Conservation (phyloP, 1,140 invertebrate genomes). For the Lepidurus apus region DNA sequence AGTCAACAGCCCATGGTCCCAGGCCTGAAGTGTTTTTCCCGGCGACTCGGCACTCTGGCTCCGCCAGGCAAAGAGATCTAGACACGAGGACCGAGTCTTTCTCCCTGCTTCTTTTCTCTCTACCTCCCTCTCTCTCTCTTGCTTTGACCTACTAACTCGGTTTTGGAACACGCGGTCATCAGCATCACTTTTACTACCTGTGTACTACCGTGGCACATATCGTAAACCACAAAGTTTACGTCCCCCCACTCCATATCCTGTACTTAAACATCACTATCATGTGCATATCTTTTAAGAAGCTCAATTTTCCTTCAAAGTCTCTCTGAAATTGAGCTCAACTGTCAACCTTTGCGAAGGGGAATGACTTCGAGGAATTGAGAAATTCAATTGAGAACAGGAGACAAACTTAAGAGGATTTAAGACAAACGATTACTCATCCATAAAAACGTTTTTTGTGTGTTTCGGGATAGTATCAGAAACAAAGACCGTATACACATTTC, state of each 20-base stretch:
- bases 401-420: too few species aligned
- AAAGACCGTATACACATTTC: background rate
- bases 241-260: background rate
- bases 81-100: background rate
- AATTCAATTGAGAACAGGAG: too few species aligned
- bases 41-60: background rate
- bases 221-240: background rate
- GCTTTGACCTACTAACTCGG: background rate
- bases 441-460: too few species aligned
- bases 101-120: background rate
- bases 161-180: conserved; percentile 14
- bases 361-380: too few species aligned
- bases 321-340: too few species aligned
- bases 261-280: background rate
- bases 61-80: conserved; percentile 7
- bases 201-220: background rate
- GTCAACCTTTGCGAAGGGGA: too few species aligned
- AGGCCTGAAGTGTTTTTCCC: background rate
- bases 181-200: conserved; percentile 18
- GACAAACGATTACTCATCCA: too few species aligned
- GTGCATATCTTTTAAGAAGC: too few species aligned
- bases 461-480: background rate
- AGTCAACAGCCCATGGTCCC: background rate
- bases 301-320: too few species aligned
- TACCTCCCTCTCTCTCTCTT: background rate